Conservation (phyloP, 2,797 vertebrate species). For the Anas georgica region DNA sequence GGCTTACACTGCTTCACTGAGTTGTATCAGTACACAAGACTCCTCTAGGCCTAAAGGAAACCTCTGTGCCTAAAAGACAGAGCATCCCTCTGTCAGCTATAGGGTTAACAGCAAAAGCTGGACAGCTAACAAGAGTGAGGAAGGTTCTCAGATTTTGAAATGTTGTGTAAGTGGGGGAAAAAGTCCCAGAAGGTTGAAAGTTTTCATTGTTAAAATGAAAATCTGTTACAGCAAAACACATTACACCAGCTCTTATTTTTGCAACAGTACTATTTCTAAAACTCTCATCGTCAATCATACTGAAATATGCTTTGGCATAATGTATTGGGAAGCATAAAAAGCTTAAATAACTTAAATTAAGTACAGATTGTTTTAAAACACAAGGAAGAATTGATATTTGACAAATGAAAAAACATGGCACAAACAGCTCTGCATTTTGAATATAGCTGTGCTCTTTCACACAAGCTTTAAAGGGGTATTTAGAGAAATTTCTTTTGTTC, state of each 20-base stretch:
- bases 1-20: neutral
- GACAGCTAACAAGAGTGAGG: neutral
- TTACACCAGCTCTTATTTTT: neutral
- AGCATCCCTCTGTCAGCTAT: neutral
- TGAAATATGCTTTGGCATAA: conserved; percentile 37
- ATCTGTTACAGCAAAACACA: neutral
- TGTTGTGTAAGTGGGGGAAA: accelerated
- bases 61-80: neutral
- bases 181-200: neutral
- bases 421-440: neutral
- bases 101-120: neutral
- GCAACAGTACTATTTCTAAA: neutral
- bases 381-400: neutral
- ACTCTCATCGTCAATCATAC: neutral
- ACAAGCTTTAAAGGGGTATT: neutral
- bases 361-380: conserved; percentile 58
- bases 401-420: conserved; percentile 21
- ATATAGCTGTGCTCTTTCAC: neutral
- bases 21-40: neutral
- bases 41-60: neutral
- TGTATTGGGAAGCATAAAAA: conserved; percentile 29
- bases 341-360: conserved; percentile 42
- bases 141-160: neutral
- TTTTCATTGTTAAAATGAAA: neutral
- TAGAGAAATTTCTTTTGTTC: neutral